Evolutionary conservation across 1,140 invertebrate species (phyloP).

Genomic region (Trichonephila inaurata): DNA sequence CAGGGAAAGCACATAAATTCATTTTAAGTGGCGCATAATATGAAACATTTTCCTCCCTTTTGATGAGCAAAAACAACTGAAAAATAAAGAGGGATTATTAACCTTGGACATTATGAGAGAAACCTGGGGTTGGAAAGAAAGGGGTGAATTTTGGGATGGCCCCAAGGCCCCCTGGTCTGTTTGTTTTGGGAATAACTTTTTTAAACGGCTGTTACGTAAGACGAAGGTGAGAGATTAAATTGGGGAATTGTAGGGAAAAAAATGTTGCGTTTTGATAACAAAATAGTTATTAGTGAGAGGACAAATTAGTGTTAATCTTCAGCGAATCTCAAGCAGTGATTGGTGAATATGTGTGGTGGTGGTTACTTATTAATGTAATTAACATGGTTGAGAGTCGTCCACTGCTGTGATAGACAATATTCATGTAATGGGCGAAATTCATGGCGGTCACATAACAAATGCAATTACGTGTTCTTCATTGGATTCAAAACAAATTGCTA

Average conservation of each 20-base stretch:
- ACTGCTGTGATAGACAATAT: too few species aligned
- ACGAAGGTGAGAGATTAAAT: not conserved
- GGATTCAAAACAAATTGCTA: too few species aligned
- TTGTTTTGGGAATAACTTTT: not conserved
- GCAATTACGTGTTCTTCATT: too few species aligned
- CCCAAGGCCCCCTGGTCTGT: not conserved
- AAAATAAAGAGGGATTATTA: conserved; percentile 59
- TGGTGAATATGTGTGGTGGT: not conserved
- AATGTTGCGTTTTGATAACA: not conserved
- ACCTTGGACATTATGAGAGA: conserved; percentile 10
- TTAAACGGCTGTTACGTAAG: not conserved
- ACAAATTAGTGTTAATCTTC: not conserved
- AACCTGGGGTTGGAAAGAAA: not conserved
- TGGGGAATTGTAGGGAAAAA: not conserved
- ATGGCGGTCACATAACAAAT: too few species aligned
- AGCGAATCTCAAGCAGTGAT: not conserved
- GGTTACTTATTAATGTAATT: not conserved
- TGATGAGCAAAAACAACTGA: conserved; percentile 20
- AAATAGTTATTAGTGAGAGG: not conserved
- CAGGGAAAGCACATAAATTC: conserved; percentile 66
- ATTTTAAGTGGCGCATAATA: conserved; percentile 66
- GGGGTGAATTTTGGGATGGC: not conserved
- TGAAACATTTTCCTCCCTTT: not conserved
- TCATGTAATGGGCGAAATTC: too few species aligned
- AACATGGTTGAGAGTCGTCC: too few species aligned